These are phyloP conservation scores for Spheniscus humboldti DNA, from an alignment of 2,797 vertebrate species.

Conservation along the genomic window DNA sequence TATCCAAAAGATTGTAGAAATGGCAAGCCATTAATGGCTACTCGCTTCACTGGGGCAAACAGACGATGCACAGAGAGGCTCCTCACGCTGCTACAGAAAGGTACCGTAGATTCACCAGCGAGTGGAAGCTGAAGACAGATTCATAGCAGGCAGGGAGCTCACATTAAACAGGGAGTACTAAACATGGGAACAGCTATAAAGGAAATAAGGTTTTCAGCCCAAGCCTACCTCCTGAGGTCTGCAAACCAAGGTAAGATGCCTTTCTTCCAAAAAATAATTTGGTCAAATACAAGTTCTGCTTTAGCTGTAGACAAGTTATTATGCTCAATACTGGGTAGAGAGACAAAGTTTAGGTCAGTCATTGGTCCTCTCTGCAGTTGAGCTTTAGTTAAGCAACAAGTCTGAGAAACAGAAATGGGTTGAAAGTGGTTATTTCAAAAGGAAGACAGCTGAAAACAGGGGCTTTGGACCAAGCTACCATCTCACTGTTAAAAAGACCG, in stretches of 20 bases:
- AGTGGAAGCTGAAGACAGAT: background rate
- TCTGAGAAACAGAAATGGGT: background rate
- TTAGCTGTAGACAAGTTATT: background rate
- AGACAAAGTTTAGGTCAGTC: background rate
- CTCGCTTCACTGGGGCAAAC: background rate
- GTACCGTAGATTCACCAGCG: background rate
- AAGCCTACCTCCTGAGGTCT: background rate
- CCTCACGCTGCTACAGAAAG: background rate
- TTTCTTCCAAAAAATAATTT: background rate
- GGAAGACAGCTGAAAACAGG: constrained; percentile 27
- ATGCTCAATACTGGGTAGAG: background rate
- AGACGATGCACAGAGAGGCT: background rate
- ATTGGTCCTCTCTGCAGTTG: background rate
- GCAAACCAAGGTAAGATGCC: background rate
- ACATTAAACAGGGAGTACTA: background rate
- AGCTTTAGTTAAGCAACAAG: background rate
- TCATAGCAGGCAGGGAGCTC: background rate
- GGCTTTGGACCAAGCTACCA: constrained; percentile 14
- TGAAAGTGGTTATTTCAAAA: background rate
- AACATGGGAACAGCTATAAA: background rate
- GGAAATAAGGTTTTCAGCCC: background rate
- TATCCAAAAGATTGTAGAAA: background rate
- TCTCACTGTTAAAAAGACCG: background rate
- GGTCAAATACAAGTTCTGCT: background rate
- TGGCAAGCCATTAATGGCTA: background rate